A percentile compares a stretch with the other conserved stretches of the same genome.
Conservation (phyloP, 1,140 invertebrate genomes). For the Pemphigus obesinymphae region DNA sequence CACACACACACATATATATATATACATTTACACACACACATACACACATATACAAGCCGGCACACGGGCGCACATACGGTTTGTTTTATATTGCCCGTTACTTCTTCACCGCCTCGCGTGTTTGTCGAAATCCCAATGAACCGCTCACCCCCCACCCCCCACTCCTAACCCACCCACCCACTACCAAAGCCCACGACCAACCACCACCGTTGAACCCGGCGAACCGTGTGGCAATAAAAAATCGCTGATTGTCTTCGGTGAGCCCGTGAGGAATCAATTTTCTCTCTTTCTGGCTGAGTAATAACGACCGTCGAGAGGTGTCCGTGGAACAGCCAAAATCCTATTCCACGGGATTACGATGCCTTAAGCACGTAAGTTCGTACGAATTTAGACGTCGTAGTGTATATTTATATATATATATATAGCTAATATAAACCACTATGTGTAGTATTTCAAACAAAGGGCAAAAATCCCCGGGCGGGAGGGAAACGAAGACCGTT, state of each 20-base stretch:
- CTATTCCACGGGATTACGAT: conserved; percentile 26
- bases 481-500: too few species aligned
- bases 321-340: not conserved
- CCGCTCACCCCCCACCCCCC: not conserved
- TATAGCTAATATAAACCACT: not conserved
- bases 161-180: too few species aligned
- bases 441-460: too few species aligned
- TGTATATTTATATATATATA: not conserved
- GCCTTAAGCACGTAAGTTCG: conserved; percentile 16
- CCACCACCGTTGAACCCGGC: not conserved
- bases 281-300: conserved; percentile 9
- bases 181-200: too few species aligned
- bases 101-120: not conserved
- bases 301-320: conserved; percentile 7
- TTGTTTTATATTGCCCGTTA: not conserved
- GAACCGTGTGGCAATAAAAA: conserved; percentile 19
- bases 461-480: too few species aligned
- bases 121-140: conserved; percentile 19
- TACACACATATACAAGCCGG: not conserved
- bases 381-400: not conserved
- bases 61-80: not conserved
- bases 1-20: not conserved
- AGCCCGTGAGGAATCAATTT: conserved; percentile 21
- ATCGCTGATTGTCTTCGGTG: conserved; percentile 31
- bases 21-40: not conserved